Percentiles rank a stretch among this genome's conserved stretches.
Evolutionary conservation across 2,797 vertebrate species (phyloP).

Genomic region (Coilia nasus): DNA sequence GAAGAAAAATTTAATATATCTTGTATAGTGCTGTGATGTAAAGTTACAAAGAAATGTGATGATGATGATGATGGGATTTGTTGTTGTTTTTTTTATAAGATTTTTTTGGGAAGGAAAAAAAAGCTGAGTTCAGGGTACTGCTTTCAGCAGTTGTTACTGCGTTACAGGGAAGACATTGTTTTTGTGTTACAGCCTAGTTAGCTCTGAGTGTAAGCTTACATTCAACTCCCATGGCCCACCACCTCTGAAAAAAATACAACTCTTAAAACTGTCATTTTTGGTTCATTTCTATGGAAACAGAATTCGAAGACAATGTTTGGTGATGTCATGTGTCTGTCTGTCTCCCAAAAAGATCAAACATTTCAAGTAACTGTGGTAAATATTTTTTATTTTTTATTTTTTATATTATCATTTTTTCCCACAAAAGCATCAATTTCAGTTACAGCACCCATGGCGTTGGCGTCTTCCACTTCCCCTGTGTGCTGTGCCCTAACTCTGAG

Average conservation of each 20-base stretch:
- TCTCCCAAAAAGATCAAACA: conserved; percentile 23
- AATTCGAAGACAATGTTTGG: background rate
- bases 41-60: conserved; percentile 72
- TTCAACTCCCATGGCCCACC: background rate
- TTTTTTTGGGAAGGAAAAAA: conserved; percentile 36
- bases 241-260: background rate
- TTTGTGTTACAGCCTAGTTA: conserved; percentile 72
- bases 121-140: conserved; percentile 71
- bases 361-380: conserved; percentile 70
- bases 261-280: background rate
- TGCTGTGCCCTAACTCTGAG: background rate
- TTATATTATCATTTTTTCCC: conserved; percentile 42
- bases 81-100: conserved; percentile 46
- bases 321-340: conserved; percentile 32
- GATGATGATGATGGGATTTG: conserved; percentile 54
- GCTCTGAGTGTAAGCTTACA: conserved; percentile 48
- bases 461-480: background rate
- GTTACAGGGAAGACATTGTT: conserved; percentile 62
- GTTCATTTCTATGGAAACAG: background rate
- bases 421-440: background rate
- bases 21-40: conserved; percentile 71
- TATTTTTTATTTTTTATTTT: conserved; percentile 39
- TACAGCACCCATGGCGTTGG: background rate
- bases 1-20: conserved; percentile 83
- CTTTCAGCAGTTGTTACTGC: conserved; percentile 73